phyloP scores from a whole-genome alignment of 2,797 vertebrate genomes.

The Pipistrellus kuhlii region DNA sequence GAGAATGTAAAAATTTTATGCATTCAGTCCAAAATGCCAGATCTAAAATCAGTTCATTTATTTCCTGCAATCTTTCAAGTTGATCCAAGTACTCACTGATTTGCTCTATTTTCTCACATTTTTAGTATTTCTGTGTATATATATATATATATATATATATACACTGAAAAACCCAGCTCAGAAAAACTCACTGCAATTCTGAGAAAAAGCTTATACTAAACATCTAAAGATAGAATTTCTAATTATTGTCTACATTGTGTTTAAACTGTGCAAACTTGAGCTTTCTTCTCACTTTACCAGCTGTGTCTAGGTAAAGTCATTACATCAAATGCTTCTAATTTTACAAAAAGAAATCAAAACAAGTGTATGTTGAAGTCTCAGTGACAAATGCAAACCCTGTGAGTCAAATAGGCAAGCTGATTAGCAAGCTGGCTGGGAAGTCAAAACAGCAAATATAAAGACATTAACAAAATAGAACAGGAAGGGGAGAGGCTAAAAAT shows the following conservation, averaged over 20 bases:
- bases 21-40: conserved; percentile 74
- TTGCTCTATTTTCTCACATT: conserved; percentile 72
- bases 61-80: conserved; percentile 78
- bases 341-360: conserved; percentile 75
- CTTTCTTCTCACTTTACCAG: conserved; percentile 80
- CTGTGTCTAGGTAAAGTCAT: conserved; percentile 75
- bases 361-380: conserved; percentile 77
- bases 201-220: conserved; percentile 79
- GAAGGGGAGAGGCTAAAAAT: conserved; percentile 62
- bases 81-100: conserved; percentile 75
- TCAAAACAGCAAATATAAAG: conserved; percentile 72
- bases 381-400: conserved; percentile 76
- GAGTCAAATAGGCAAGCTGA: conserved; percentile 76
- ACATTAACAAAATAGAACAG: conserved; percentile 62
- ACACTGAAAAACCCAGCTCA: conserved; percentile 68
- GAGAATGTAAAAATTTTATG: conserved; percentile 78
- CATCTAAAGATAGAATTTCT: conserved; percentile 80
- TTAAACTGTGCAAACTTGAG: conserved; percentile 69
- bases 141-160: conserved; percentile 76
- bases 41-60: conserved; percentile 81
- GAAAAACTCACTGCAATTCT: conserved; percentile 75
- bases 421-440: conserved; percentile 79
- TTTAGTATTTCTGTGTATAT: conserved; percentile 72
- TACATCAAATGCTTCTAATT: conserved; percentile 81
- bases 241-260: conserved; percentile 80